Evolutionary conservation across 2,888 invertebrate genomes (phyloP).

Genomic region (Melieria crassipennis): DNA sequence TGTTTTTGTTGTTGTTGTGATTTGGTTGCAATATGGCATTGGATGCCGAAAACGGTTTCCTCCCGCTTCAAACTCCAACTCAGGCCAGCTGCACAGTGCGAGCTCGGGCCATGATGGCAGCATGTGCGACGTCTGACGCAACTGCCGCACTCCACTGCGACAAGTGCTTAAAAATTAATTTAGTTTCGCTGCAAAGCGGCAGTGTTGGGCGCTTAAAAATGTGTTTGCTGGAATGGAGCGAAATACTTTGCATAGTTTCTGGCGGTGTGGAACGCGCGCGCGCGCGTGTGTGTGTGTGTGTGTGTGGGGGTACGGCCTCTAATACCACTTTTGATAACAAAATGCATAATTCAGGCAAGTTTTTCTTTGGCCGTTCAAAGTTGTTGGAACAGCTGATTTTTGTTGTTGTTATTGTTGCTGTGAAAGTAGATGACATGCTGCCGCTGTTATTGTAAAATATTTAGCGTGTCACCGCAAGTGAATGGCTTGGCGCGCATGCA

Average conservation of each 20-base stretch:
- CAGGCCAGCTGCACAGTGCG: not conserved
- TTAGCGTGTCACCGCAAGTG: not conserved
- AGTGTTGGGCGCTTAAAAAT: not conserved
- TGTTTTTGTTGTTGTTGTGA: no score
- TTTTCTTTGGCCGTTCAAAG: not conserved
- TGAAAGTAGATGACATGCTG: not conserved
- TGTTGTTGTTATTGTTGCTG: no score
- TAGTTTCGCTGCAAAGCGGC: slow-evolving; percentile 11
- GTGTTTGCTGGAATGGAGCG: no score
- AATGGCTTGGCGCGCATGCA: no score
- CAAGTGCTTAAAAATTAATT: slow-evolving; percentile 34
- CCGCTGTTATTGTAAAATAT: not conserved
- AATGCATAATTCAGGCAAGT: slow-evolving; percentile 32
- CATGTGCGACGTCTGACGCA: no score
- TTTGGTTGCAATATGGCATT: no score
- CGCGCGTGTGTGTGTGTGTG: slow-evolving; percentile 13
- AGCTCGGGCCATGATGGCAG: not conserved
- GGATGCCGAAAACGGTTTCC: no score
- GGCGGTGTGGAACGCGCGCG: not conserved
- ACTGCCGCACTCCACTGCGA: no score
- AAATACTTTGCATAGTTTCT: no score
- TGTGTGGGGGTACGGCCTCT: slow-evolving; percentile 14
- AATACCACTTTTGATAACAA: slow-evolving; percentile 37
- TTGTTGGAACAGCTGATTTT: no score
- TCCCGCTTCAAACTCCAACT: no score